Evolutionary conservation across 2,113 vertebrate genomes (phyloP).

Genomic region (Datnioides undecimradiatus): DNA sequence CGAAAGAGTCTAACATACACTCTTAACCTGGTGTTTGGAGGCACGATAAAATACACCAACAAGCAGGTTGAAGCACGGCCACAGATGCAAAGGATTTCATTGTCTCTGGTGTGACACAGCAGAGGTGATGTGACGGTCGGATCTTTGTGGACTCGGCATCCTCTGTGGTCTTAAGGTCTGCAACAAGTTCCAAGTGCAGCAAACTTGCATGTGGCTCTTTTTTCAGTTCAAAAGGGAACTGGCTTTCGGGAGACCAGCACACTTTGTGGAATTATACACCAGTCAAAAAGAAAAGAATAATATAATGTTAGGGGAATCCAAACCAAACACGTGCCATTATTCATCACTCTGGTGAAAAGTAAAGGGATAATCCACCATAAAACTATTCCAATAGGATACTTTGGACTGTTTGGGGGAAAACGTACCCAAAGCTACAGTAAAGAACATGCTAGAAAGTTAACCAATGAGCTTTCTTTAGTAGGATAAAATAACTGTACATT

Average conservation of each 20-base stretch:
- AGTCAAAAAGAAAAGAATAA: slow-evolving; percentile 7
- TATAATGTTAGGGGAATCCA: slow-evolving; percentile 20
- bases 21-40: slow-evolving; percentile 39
- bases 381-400: not conserved
- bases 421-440: not conserved
- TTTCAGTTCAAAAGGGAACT: not conserved
- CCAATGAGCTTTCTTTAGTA: not conserved
- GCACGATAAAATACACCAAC: slow-evolving; percentile 49
- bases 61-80: slow-evolving; percentile 29
- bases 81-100: slow-evolving; percentile 20
- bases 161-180: not conserved
- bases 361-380: slow-evolving; percentile 44
- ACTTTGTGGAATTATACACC: slow-evolving; percentile 6
- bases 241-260: not conserved
- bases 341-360: slow-evolving; percentile 1
- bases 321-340: slow-evolving; percentile 30
- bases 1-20: slow-evolving; percentile 13
- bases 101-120: not conserved
- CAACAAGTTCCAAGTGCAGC: not conserved
- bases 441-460: not conserved
- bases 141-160: slow-evolving; percentile 10
- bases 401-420: not conserved
- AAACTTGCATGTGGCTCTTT: not conserved
- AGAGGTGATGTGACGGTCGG: slow-evolving; percentile 11
- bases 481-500: not conserved